Evolutionary conservation across 2,797 vertebrate genomes (phyloP).

Genomic region (Brotogeris chrysoptera): DNA sequence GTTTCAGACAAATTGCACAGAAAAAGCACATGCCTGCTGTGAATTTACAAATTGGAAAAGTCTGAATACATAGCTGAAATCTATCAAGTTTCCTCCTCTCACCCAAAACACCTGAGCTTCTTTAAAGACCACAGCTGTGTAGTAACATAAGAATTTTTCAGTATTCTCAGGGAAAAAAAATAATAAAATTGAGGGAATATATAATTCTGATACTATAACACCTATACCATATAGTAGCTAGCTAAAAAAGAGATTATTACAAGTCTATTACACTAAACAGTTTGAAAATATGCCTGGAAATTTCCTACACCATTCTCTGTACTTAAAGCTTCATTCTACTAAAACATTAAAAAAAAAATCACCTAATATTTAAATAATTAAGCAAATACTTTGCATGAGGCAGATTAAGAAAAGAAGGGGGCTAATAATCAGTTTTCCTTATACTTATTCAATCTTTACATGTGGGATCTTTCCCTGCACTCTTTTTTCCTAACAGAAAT

Average conservation of each 20-base stretch:
- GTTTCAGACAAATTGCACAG: background rate
- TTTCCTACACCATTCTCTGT: background rate
- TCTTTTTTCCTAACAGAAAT: background rate
- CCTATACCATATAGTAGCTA: background rate
- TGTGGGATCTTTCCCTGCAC: background rate
- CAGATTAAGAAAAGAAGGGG: background rate
- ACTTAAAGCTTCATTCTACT: background rate
- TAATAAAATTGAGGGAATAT: background rate
- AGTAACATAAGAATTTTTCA: background rate
- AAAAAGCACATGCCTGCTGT: background rate
- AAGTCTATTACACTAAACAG: background rate
- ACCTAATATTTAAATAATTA: background rate
- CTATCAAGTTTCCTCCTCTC: background rate
- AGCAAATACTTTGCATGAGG: background rate
- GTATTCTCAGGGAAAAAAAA: fast-evolving
- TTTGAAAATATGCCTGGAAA: background rate
- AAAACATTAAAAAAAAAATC: background rate
- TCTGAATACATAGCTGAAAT: background rate
- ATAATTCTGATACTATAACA: background rate
- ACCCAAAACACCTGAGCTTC: background rate
- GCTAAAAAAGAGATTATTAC: background rate
- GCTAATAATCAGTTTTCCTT: background rate
- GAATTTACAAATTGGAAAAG: background rate
- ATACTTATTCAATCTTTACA: background rate
- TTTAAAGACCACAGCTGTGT: background rate